Evolutionary conservation across 2,797 vertebrate genomes (phyloP), one percentile per base, ranked within the genome.

Genomic region (Threskiornis aethiopicus): DNA sequence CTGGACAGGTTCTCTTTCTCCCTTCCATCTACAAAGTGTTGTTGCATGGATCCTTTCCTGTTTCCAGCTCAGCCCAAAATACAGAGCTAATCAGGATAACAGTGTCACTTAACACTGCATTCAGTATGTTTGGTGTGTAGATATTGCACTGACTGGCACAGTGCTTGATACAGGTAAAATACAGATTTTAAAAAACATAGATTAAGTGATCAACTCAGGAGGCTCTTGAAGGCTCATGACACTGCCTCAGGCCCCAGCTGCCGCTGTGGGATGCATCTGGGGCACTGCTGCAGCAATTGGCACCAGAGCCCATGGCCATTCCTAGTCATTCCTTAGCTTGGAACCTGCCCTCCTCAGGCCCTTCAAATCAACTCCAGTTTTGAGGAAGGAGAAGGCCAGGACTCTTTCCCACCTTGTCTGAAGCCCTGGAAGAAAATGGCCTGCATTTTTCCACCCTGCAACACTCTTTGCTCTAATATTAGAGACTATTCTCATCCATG

Each of bases 261-360:
- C 24, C 37, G 5, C 2, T 28, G 3, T 64, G 42, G 18, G 10
- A 19, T 57, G 21, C 1, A 3, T 31, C 10, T n/a, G 16, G n/a
- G 22, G 5, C 3, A 29, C 25, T 70, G 55, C 28, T 66, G 16
- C 26, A 81, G 26, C 58, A 72, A 35, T 47, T 29, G 33, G 13
- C 21, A 17, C 14, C 22, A 55, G 10, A 6, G 9, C 7, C 12
- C 0, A 0, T 41, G 8, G 21, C 10, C 4, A 0, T 51, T 91
- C 13, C 47, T 71, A 29, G 24, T 51, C 7, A 20, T 57, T 84
- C 11, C 61, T 82, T 84, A 79, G 11, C 14, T 44, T 79, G 58
- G 20, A 16, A 44, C 31, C 8, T 47, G 16, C 2, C 5, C 11
- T 31, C 24, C 8, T 73, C 28, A 65, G 26, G 57, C 7, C 6